Evolutionary conservation across 1,140 invertebrate genomes (phyloP), one percentile per base, ranked within the genome.

Genomic region (Apis cerana): DNA sequence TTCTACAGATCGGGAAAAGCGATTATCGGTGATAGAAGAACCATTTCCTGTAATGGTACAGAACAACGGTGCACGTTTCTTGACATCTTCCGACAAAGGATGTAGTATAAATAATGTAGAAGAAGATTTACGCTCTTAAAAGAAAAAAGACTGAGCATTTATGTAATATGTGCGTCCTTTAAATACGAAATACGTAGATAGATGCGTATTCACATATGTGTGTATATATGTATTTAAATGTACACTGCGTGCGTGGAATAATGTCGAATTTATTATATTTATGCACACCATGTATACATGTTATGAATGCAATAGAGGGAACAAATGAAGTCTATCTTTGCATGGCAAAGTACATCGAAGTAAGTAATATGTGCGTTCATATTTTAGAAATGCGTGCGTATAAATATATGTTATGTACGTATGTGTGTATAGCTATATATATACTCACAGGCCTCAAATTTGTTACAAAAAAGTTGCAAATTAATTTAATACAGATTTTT

Each of bases 21-120:
- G 92, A 83, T 85, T 93, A n/a, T 92, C 92, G 27, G 89, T 93
- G 15, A 93, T 93, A 80, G 91, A 93, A 75, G 92, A 94, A 67
- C 92, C 91, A 15, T 89, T 83, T 68, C 74, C 91, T 10, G 75
- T 82, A 10, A 87, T 80, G 2, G 84, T 87, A 13, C 85, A 89
- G 65, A 82, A 78, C 33, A 75, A 82, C 23, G 52, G 48, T 48
- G 78, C 62, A 76, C 75, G 75, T 58, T 52, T 75, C 0, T 75
- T 79, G 7, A 43, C 75, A 13, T 43, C 75, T 75, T 84, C 75
- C n/a, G 79, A 88, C 8, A 72, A 86, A 21, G 27, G 50, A 27
- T 82, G 82, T 21, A 71, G 50, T 27, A 81, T 54, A 62, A 82
- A 74, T 71, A 88, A 90, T 19, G 64, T 50, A 61, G 87, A 91